Base-by-base conservation (phyloP, 2,888 invertebrate genomes). In the Pristionchus entomophagus region DNA sequence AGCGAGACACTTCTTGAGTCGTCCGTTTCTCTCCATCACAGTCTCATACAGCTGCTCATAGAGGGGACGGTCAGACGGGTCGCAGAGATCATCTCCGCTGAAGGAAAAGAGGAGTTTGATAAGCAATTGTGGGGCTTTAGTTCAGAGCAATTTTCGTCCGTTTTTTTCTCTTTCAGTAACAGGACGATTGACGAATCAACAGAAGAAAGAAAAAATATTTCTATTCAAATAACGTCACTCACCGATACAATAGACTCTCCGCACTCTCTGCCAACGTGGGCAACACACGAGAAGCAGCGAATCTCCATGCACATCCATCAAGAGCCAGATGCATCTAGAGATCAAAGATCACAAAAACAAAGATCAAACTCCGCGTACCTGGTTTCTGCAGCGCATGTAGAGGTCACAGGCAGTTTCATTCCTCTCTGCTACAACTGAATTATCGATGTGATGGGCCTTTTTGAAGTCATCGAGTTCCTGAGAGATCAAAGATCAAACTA, bases 331-430 rank as follows among this genome's bases (percentile, higher is more conserved):
- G 90, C 91, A 91, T 91, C 88, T 86, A 45, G 41, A 73, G 45
- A 73, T 73, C 73, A 69, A 56, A 78, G 51, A 78, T 49, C 29
- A 51, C 12, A 29, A n/a, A n/a, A n/a, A 19, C 35, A 38, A 19
- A 69, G 38, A 38, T 69, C 6, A n/a, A n/a, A n/a, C n/a, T n/a
- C n/a, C n/a, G n/a, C n/a, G n/a, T n/a, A 84, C 86, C 86, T 91
- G 90, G 35, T 87, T 87, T 29, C 89, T 87, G 86, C 91, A 91
- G 69, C 89, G 85, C 90, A 91, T 89, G 86, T 91, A 91, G 84
- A 88, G 86, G 77, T 91, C 90, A 77, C 91, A 91, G 3, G 90
- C 88, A 0, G 90, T 89, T 56, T 90, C 90, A 65, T 90, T 90
- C 56, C 89, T 41, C 83, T 84, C 83, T 5, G 49, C 32, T 0